These are phyloP conservation scores for Eptatretus atami DNA, from an alignment of 2,797 vertebrate genomes.

Conservation along the genomic window DNA sequence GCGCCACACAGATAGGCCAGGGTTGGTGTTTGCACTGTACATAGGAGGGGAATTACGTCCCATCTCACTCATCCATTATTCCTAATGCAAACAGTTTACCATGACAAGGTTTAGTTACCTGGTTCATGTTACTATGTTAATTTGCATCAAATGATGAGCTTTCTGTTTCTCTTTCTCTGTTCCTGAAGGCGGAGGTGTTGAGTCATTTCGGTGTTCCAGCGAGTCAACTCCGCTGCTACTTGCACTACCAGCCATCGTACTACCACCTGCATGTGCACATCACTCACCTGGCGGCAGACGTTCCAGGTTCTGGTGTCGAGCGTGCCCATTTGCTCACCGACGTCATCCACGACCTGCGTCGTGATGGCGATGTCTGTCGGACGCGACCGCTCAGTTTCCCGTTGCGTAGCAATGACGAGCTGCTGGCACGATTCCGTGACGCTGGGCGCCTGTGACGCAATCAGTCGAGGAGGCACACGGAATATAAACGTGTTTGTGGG, in stretches of 20 bases:
- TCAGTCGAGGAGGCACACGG: no score
- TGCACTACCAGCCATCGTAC: conserved; percentile 88
- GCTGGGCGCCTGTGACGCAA: conserved; percentile 12
- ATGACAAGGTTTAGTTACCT: no score
- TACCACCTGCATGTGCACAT: conserved; percentile 74
- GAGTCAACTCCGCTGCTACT: conserved; percentile 31
- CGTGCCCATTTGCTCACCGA: conserved; percentile 48
- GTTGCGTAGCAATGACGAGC: conserved; percentile 24
- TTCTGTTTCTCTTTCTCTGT: background rate
- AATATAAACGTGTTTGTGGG: no score
- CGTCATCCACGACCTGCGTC: conserved; percentile 44
- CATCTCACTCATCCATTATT: no score
- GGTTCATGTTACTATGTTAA: no score
- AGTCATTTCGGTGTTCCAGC: conserved; percentile 19
- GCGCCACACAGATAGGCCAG: no score
- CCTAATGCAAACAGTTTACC: no score
- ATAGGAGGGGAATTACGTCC: no score
- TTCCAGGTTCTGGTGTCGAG: conserved; percentile 36
- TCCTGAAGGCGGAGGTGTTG: conserved; percentile 25
- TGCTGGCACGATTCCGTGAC: conserved; percentile 29
- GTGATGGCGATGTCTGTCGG: conserved; percentile 23
- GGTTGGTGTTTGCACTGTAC: no score
- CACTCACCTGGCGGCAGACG: conserved; percentile 40
- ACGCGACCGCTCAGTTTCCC: conserved; percentile 30
- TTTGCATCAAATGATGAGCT: no score